Conservation (phyloP, 1,140 invertebrate genomes). For the Stegodyphus dumicola region DNA sequence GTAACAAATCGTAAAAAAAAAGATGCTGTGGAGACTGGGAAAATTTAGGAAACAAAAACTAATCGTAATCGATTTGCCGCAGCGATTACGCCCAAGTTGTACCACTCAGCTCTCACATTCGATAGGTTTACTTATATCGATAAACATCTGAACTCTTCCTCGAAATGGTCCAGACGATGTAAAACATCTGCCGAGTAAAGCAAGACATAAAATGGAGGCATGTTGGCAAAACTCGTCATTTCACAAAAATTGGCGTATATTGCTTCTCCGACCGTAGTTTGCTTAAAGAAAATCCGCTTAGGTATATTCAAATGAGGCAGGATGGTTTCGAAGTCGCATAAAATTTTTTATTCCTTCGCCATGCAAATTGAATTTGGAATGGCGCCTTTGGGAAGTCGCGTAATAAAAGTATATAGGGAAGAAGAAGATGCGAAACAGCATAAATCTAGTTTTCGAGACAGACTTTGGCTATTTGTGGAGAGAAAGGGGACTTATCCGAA, state of each 20-base stretch:
- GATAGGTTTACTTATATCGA: not conserved
- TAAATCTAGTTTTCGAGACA: too few species aligned
- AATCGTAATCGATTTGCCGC: too few species aligned
- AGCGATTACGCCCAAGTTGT: too few species aligned
- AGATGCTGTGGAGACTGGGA: too few species aligned
- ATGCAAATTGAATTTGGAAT: constrained; percentile 32
- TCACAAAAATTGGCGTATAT: constrained; percentile 5
- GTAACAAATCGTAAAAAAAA: too few species aligned
- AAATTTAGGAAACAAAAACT: too few species aligned
- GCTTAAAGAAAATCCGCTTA: not conserved
- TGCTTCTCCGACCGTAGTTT: not conserved
- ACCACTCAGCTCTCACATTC: too few species aligned
- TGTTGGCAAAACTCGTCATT: not conserved
- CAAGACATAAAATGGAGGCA: constrained; percentile 3
- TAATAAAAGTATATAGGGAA: not conserved
- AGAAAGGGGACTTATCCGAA: too few species aligned
- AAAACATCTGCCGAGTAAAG: constrained; percentile 13
- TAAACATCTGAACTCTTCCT: constrained; percentile 1
- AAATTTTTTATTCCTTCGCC: not conserved
- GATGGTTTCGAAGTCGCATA: too few species aligned
- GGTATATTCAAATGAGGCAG: not conserved
- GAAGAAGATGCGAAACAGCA: too few species aligned
- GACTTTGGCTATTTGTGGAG: too few species aligned
- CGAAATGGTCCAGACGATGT: not conserved
- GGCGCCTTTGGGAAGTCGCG: not conserved